phyloP scores from a whole-genome alignment of 1,140 invertebrate species.

The Campodea augens region DNA sequence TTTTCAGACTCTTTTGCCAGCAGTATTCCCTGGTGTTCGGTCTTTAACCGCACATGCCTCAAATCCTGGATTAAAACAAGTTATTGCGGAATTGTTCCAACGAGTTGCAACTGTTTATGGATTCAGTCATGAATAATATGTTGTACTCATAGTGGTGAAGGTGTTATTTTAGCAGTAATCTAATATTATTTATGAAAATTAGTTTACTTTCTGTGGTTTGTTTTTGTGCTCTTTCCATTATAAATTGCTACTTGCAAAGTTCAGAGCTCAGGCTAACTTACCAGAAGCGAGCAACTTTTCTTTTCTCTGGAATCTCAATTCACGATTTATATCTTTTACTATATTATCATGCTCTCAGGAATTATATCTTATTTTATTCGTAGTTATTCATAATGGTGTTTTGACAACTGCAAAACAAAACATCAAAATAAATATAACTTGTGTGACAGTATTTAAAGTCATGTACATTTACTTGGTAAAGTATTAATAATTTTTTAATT shows the following conservation, averaged over 20 bases:
- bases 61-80: slow-evolving; percentile 35
- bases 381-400: too few species aligned
- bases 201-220: background rate
- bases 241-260: background rate
- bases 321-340: too few species aligned
- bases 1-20: slow-evolving; percentile 37
- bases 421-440: too few species aligned
- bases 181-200: background rate
- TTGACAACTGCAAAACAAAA: too few species aligned
- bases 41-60: slow-evolving; percentile 37
- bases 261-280: too few species aligned
- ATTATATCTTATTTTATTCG: too few species aligned
- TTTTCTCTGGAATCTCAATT: too few species aligned
- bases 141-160: background rate
- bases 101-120: slow-evolving; percentile 37
- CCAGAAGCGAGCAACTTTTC: too few species aligned
- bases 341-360: too few species aligned
- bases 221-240: background rate
- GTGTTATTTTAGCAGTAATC: background rate
- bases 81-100: slow-evolving; percentile 36
- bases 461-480: too few species aligned
- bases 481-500: too few species aligned
- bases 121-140: slow-evolving; percentile 25
- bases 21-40: slow-evolving; percentile 37
- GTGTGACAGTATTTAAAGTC: too few species aligned